Evolutionary conservation across 2,888 invertebrate species (phyloP).

Genomic region (Mesoligia furuncula): DNA sequence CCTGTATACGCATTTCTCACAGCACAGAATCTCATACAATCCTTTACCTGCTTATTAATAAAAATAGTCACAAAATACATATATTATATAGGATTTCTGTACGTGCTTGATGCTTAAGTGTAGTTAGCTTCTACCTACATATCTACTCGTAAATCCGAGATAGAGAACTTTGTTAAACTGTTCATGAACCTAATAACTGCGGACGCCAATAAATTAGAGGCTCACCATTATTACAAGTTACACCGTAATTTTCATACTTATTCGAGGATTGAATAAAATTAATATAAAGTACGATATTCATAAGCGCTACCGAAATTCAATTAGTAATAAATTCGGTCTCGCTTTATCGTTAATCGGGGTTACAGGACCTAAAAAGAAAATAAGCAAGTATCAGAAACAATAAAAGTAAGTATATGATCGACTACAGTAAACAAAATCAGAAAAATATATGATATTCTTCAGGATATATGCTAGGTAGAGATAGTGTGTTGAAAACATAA

Average conservation of each 20-base stretch:
- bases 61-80: not conserved
- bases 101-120: conserved; percentile 18
- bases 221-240: conserved; percentile 53
- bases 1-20: not conserved
- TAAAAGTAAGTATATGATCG: too few relatives aligned
- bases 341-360: conserved; percentile 21
- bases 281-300: conserved; percentile 51
- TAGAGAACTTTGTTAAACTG: conserved; percentile 38
- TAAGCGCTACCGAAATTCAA: conserved; percentile 55
- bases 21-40: not conserved
- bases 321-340: conserved; percentile 50
- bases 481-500: too few relatives aligned
- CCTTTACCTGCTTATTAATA: not conserved
- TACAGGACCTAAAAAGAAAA: too few relatives aligned
- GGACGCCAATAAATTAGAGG: conserved; percentile 49
- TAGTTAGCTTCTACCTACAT: conserved; percentile 4
- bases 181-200: conserved; percentile 41
- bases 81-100: not conserved
- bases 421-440: too few relatives aligned
- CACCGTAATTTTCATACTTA: conserved; percentile 49
- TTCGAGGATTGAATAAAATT: conserved; percentile 57
- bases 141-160: conserved; percentile 32
- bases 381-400: too few relatives aligned
- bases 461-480: too few relatives aligned
- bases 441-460: too few relatives aligned